These are phyloP conservation scores for Bujurquina vittata DNA, from an alignment of 2,113 vertebrate species.

Conservation along the genomic window DNA sequence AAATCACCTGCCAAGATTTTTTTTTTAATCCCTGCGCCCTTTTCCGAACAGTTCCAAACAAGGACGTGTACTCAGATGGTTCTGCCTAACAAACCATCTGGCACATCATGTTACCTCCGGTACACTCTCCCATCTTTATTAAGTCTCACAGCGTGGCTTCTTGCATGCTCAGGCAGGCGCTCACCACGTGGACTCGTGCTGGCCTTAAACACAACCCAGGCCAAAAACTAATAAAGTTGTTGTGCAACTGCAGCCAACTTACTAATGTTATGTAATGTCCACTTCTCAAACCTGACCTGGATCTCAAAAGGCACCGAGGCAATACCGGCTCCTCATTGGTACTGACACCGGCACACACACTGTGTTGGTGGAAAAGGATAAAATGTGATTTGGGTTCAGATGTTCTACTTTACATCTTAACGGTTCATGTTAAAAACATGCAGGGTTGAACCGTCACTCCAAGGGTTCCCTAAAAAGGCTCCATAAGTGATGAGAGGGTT, in stretches of 20 bases:
- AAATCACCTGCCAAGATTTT: neutral
- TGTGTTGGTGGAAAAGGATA: neutral
- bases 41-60: neutral
- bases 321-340: neutral
- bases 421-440: neutral
- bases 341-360: neutral
- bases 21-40: neutral
- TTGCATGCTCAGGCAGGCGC: neutral
- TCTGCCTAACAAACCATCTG: neutral
- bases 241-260: neutral
- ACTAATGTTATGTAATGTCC: neutral
- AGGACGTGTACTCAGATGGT: neutral
- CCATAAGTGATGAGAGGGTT: neutral
- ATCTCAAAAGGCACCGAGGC: neutral
- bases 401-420: neutral
- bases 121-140: neutral
- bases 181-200: neutral
- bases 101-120: neutral
- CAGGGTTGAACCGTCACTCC: neutral
- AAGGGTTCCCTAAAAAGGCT: neutral
- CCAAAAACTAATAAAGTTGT: neutral
- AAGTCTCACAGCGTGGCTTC: fast-evolving
- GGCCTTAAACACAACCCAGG: neutral
- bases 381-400: neutral
- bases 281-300: neutral